A percentile compares a stretch with the other conserved stretches of the same genome.
Evolutionary conservation across 2,888 invertebrate species (phyloP).

Genomic region (Pachydiplax longipennis): DNA sequence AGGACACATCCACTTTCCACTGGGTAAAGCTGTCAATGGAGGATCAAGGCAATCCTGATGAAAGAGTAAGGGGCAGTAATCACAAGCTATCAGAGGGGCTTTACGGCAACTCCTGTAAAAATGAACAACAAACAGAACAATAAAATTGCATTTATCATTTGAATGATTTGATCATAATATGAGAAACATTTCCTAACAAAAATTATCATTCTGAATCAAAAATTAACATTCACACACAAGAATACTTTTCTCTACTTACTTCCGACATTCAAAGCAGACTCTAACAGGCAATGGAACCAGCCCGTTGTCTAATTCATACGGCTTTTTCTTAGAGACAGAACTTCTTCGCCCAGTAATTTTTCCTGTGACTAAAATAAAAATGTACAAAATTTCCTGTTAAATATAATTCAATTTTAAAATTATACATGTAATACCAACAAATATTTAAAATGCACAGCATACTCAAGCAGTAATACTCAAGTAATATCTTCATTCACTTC

Average conservation of each 20-base stretch:
- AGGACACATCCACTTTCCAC: conserved; percentile 97
- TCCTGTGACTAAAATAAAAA: conserved; percentile 57
- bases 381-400: not conserved
- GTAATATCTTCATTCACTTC: too few species aligned
- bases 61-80: conserved; percentile 89
- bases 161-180: too few species aligned
- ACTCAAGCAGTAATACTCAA: too few species aligned
- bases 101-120: conserved; percentile 75
- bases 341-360: conserved; percentile 52
- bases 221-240: not conserved
- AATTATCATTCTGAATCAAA: not conserved
- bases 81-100: conserved; percentile 88
- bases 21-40: conserved; percentile 86
- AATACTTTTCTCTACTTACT: conserved; percentile 55
- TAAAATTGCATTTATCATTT: not conserved
- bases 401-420: conserved; percentile 25
- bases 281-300: conserved; percentile 84
- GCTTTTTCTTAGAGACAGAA: conserved; percentile 55
- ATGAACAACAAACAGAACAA: not conserved
- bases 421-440: not conserved
- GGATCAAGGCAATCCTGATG: conserved; percentile 96
- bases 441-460: too few species aligned
- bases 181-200: too few species aligned
- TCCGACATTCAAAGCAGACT: conserved; percentile 82
- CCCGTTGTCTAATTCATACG: conserved; percentile 69